These are phyloP conservation scores for Heliconius ismenius DNA, from an alignment of 2,888 invertebrate genomes.

Conservation along the genomic window DNA sequence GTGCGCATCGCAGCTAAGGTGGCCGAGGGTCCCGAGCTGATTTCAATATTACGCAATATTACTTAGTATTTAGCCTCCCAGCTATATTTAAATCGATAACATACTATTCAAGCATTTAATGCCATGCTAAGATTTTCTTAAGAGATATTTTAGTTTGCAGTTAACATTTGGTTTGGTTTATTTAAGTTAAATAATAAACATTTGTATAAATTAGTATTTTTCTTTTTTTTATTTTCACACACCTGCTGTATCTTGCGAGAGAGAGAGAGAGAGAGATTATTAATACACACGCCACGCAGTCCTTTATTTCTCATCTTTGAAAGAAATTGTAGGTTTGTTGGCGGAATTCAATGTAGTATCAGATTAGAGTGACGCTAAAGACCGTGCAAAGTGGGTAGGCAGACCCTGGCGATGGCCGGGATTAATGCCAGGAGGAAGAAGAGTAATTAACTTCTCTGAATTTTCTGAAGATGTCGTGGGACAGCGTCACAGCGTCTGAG, in stretches of 20 bases:
- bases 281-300: too few relatives aligned
- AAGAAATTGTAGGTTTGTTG: too few relatives aligned
- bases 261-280: too few relatives aligned
- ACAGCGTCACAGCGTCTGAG: too few relatives aligned
- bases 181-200: not conserved
- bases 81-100: constrained; percentile 31
- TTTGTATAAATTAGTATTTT: not conserved
- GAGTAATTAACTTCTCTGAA: too few relatives aligned
- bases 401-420: too few relatives aligned
- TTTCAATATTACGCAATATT: constrained; percentile 38
- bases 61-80: constrained; percentile 33
- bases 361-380: not conserved
- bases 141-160: constrained; percentile 21
- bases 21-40: constrained; percentile 37
- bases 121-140: constrained; percentile 5
- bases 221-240: not conserved
- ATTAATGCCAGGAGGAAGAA: too few relatives aligned
- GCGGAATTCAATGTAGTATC: too few relatives aligned
- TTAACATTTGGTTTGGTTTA: constrained; percentile 10
- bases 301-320: too few relatives aligned
- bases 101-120: constrained; percentile 16
- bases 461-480: too few relatives aligned
- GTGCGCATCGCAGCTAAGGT: constrained; percentile 38
- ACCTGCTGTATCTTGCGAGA: not conserved
- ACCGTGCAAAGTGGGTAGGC: not conserved